Evolutionary conservation across 1,140 invertebrate genomes (phyloP).

Genomic region (Drosophila auraria): DNA sequence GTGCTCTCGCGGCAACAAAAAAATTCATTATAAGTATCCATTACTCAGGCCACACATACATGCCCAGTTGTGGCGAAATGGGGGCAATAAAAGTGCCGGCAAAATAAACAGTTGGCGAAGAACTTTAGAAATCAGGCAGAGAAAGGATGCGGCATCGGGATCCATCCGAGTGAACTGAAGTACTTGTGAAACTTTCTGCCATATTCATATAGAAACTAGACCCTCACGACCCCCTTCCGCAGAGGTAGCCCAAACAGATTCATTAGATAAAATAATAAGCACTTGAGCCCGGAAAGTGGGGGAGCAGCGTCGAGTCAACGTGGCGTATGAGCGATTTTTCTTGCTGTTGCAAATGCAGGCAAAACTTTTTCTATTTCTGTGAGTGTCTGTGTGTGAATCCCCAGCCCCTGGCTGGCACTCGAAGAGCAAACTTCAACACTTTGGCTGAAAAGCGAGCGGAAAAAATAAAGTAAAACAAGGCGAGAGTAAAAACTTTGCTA

Average conservation of each 20-base stretch:
- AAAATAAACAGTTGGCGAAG: constrained; percentile 54
- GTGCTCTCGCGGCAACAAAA: constrained; percentile 11
- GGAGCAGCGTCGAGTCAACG: constrained; percentile 38
- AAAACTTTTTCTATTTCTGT: constrained; percentile 67
- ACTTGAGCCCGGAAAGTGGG: constrained; percentile 21
- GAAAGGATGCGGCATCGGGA: constrained; percentile 13
- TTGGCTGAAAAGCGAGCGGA: constrained; percentile 65
- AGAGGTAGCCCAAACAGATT: constrained; percentile 70
- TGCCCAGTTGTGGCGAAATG: constrained; percentile 11
- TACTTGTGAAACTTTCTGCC: constrained; percentile 71
- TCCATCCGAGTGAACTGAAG: constrained; percentile 19
- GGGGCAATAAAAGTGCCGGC: constrained; percentile 51
- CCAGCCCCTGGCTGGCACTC: constrained; percentile 45
- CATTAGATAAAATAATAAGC: constrained; percentile 83
- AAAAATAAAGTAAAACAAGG: constrained; percentile 48
- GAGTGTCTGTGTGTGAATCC: constrained; percentile 19
- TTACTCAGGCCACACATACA: constrained; percentile 58
- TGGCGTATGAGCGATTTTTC: constrained; percentile 69
- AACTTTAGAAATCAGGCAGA: constrained; percentile 60
- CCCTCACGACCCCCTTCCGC: background rate
- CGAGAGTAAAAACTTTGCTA: constrained; percentile 75
- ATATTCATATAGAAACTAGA: constrained; percentile 53
- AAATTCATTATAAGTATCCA: constrained; percentile 77
- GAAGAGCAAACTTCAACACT: constrained; percentile 80
- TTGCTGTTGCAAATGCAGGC: constrained; percentile 54